Conservation (phyloP, 2,888 invertebrate genomes). For the Drosophila mulleri region DNA sequence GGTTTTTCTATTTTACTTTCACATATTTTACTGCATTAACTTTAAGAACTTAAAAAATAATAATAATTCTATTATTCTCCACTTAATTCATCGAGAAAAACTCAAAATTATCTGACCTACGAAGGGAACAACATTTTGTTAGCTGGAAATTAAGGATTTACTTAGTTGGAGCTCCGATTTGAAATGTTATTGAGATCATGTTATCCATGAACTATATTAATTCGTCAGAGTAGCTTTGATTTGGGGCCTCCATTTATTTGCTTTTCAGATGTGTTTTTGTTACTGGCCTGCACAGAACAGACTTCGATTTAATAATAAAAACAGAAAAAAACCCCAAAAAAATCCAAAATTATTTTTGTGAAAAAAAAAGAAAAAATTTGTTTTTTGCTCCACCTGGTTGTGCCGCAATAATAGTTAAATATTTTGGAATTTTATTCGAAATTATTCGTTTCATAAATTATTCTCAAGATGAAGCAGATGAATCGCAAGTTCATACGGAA, state of each 20-base stretch:
- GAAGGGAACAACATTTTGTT: too few species aligned
- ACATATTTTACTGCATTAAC: too few species aligned
- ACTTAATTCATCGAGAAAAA: too few species aligned
- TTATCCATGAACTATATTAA: slow-evolving; percentile 11
- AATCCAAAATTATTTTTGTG: slow-evolving; percentile 19
- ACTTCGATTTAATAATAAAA: slow-evolving; percentile 10
- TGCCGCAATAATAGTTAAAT: not conserved
- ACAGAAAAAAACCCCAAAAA: slow-evolving; percentile 19
- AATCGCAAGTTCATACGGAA: slow-evolving; percentile 1
- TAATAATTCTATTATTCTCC: too few species aligned
- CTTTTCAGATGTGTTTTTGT: slow-evolving; percentile 40
- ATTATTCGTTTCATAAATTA: slow-evolving; percentile 25
- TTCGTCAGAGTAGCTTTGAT: not conserved
- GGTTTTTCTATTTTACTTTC: too few species aligned
- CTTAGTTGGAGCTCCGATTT: not conserved
- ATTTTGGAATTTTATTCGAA: slow-evolving; percentile 15
- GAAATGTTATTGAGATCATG: slow-evolving; percentile 22
- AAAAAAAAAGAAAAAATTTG: slow-evolving; percentile 4
- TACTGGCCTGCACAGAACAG: slow-evolving; percentile 35
- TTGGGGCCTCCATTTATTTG: not conserved
- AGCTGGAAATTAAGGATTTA: too few species aligned
- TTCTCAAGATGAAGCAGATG: slow-evolving; percentile 42
- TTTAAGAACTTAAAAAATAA: too few species aligned
- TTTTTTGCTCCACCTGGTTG: not conserved
- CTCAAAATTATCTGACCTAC: too few species aligned